phyloP scores from a whole-genome alignment of 2,888 invertebrate species.

The Idaea dimidiata region DNA sequence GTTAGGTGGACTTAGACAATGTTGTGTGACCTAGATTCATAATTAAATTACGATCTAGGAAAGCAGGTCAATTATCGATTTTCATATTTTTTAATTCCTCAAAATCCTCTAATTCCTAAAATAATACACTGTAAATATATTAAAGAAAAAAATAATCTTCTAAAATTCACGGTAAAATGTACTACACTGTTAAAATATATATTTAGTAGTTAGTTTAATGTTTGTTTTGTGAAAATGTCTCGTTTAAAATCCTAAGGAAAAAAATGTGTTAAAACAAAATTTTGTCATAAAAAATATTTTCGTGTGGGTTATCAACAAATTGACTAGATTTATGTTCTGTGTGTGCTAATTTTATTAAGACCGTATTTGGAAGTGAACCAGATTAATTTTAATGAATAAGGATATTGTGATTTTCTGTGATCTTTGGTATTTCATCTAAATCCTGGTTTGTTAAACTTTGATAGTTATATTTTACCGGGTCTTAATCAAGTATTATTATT shows the following conservation, averaged over 20 bases:
- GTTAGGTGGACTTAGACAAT: conserved; percentile 29
- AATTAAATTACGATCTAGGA: not conserved
- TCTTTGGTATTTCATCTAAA: not conserved
- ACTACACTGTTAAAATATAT: too few species aligned
- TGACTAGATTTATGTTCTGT: not conserved
- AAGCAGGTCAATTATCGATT: not conserved
- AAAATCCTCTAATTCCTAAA: too few species aligned
- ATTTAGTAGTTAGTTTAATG: too few species aligned
- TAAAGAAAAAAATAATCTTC: too few species aligned
- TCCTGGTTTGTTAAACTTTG: not conserved
- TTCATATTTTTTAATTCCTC: too few species aligned
- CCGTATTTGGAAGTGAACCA: not conserved
- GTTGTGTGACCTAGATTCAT: conserved; percentile 15
- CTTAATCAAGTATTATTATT: too few species aligned
- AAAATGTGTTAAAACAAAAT: not conserved
- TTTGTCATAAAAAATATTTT: not conserved
- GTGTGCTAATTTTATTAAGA: not conserved
- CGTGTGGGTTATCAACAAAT: not conserved
- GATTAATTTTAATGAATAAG: not conserved
- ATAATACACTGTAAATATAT: too few species aligned
- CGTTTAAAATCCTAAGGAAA: not conserved
- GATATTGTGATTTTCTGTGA: not conserved
- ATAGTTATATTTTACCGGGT: too few species aligned
- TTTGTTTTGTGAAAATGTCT: too few species aligned
- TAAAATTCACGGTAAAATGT: too few species aligned